Conservation (phyloP, 30 jellyfish, hydroid and myxozoan species). For the Hydractinia symbiolongicarpus region DNA sequence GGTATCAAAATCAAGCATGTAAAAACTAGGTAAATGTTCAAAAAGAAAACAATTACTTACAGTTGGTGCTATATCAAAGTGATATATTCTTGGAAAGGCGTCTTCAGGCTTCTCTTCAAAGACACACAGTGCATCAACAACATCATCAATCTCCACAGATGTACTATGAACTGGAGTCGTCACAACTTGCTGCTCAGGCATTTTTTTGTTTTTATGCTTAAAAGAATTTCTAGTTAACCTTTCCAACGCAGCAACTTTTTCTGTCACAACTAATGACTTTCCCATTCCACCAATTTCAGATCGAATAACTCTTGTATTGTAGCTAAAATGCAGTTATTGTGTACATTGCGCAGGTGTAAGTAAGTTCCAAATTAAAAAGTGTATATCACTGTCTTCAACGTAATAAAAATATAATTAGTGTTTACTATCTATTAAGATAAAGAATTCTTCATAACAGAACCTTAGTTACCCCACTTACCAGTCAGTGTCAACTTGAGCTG, state of each 20-base stretch:
- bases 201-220: background rate
- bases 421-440: no score
- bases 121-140: slow-evolving; percentile 23
- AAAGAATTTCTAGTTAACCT: slow-evolving; percentile 4
- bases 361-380: no score
- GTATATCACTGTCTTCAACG: no score
- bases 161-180: slow-evolving; percentile 51
- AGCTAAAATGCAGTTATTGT: slow-evolving; percentile 23
- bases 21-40: no score
- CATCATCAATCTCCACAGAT: slow-evolving; percentile 33
- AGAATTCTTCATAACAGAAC: background rate
- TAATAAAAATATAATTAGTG: no score
- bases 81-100: slow-evolving; percentile 56
- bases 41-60: background rate
- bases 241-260: slow-evolving; percentile 1
- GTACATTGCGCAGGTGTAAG: background rate
- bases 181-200: background rate
- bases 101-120: slow-evolving; percentile 31
- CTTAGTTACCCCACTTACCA: slow-evolving; percentile 8
- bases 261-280: slow-evolving; percentile 26
- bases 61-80: slow-evolving; percentile 60
- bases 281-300: slow-evolving; percentile 56
- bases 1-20: no score
- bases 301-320: slow-evolving; percentile 39
- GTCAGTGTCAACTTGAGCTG: slow-evolving; percentile 47